Percentiles rank a stretch among this genome's conserved stretches.
These are phyloP conservation scores for Scaptomyza pallida DNA, from an alignment of 1,140 invertebrate species.

Conservation along the genomic window DNA sequence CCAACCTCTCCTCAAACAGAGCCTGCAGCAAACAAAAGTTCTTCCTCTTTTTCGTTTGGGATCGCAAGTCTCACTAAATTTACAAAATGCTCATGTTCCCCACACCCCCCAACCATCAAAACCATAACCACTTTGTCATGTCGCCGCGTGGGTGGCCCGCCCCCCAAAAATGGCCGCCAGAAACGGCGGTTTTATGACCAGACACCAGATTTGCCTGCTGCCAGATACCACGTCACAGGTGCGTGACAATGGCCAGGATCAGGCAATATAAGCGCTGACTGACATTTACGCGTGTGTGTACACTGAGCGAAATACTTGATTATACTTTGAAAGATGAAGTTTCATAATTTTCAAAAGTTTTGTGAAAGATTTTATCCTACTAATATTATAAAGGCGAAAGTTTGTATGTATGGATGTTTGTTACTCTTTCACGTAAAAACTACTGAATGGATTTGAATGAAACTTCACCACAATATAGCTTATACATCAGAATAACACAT, in stretches of 20 bases:
- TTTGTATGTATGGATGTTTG: no score
- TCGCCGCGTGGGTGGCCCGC: neutral
- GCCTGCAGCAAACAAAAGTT: neutral
- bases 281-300: neutral
- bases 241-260: constrained; percentile 60
- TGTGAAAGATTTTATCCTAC: no score
- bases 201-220: constrained; percentile 6
- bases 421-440: no score
- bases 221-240: constrained; percentile 25
- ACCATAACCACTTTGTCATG: constrained; percentile 32
- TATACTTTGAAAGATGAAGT: no score
- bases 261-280: constrained; percentile 30
- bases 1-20: neutral
- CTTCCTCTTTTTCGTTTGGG: neutral
- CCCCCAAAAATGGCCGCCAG: constrained; percentile 23
- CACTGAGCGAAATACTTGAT: neutral
- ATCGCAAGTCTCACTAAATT: constrained; percentile 34
- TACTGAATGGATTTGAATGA: no score
- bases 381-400: no score
- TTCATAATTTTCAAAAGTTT: no score
- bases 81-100: constrained; percentile 15
- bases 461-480: no score
- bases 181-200: constrained; percentile 55
- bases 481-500: no score
- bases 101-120: neutral